Evolutionary conservation across 2,797 vertebrate genomes (phyloP).

Genomic region (Amblyraja radiata): DNA sequence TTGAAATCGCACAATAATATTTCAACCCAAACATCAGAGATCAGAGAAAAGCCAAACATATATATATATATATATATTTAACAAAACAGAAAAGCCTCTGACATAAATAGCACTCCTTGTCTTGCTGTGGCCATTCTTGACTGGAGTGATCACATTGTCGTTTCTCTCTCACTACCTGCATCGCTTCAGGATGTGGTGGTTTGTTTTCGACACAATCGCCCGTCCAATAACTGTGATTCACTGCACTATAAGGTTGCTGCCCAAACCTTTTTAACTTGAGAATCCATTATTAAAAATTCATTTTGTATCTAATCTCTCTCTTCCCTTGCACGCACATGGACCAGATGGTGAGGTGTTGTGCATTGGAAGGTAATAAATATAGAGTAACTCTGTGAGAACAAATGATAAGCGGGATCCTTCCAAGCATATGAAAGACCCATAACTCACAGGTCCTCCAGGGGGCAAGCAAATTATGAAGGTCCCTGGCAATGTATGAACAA

Average conservation of each 20-base stretch:
- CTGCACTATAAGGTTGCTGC: background rate
- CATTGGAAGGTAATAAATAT: slow-evolving; percentile 35
- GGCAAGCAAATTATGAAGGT: slow-evolving; percentile 28
- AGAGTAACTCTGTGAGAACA: slow-evolving; percentile 27
- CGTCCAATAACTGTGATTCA: slow-evolving; percentile 14
- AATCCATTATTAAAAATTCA: slow-evolving; percentile 31
- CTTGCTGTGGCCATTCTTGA: background rate
- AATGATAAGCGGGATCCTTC: slow-evolving; percentile 24
- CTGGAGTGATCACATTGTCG: background rate
- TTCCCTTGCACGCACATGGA: slow-evolving; percentile 1
- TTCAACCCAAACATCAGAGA: slow-evolving; percentile 9
- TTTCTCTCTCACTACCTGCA: background rate
- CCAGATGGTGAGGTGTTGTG: slow-evolving; percentile 21
- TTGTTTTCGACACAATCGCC: background rate
- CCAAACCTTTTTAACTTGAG: slow-evolving; percentile 35
- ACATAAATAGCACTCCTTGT: background rate
- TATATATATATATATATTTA: too few relatives aligned
- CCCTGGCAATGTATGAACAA: background rate
- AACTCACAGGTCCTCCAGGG: background rate
- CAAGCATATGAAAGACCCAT: slow-evolving; percentile 23
- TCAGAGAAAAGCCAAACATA: background rate
- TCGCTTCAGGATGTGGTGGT: background rate
- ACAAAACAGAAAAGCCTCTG: background rate
- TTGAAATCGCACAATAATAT: slow-evolving; percentile 5
- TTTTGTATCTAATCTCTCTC: slow-evolving; percentile 28